Percentiles rank a stretch among this genome's conserved stretches.
phyloP scores from a whole-genome alignment of 2,888 invertebrate genomes.

The Lomographa bimaculata region DNA sequence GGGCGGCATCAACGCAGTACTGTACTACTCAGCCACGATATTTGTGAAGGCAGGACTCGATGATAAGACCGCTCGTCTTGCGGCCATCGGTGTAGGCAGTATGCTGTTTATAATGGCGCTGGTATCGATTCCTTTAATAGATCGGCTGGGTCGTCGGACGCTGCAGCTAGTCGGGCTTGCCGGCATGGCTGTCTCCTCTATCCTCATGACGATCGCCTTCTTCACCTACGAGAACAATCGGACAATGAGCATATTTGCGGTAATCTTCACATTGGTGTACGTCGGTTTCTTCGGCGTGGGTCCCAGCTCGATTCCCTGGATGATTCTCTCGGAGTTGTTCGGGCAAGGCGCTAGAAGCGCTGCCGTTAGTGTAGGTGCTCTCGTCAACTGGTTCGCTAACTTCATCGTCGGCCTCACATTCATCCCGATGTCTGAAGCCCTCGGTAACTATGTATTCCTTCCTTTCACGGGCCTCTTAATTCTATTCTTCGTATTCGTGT shows the following conservation, averaged over 20 bases:
- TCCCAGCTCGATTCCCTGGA: constrained; percentile 81
- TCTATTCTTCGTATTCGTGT: constrained; percentile 73
- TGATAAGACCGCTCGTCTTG: constrained; percentile 84
- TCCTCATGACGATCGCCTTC: constrained; percentile 86
- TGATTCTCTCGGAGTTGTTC: constrained; percentile 78
- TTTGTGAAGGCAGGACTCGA: constrained; percentile 85
- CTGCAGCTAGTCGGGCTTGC: constrained; percentile 87
- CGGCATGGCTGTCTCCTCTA: constrained; percentile 89
- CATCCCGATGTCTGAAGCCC: constrained; percentile 59
- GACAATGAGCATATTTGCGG: constrained; percentile 75
- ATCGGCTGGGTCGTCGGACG: constrained; percentile 87
- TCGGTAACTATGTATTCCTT: constrained; percentile 72
- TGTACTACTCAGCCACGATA: constrained; percentile 88
- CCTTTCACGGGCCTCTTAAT: constrained; percentile 72
- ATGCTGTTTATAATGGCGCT: constrained; percentile 89
- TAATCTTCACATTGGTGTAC: constrained; percentile 74
- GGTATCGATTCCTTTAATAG: constrained; percentile 90
- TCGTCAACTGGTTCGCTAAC: constrained; percentile 80
- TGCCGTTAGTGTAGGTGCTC: constrained; percentile 76
- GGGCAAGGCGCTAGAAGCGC: constrained; percentile 76
- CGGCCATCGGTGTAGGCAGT: constrained; percentile 88
- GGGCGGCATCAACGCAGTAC: constrained; percentile 83
- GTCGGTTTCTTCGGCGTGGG: constrained; percentile 80
- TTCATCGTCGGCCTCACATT: constrained; percentile 78
- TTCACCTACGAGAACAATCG: constrained; percentile 65